Percentiles rank a stretch among this genome's conserved stretches.
phyloP scores from a whole-genome alignment of 2,113 vertebrate genomes.

The Alethe diademata region DNA sequence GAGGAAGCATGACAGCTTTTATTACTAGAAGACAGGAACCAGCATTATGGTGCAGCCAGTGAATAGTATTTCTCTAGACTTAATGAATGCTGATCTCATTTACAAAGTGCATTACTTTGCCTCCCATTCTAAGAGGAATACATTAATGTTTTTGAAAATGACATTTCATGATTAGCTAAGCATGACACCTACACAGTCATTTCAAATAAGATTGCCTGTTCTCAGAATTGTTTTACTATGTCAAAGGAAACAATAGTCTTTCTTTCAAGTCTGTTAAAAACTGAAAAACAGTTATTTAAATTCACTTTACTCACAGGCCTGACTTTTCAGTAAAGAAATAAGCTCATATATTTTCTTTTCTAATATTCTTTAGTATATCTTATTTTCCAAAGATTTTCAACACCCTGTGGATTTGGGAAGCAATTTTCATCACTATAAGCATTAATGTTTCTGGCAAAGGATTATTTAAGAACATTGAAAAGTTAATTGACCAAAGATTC shows the following conservation, averaged over 20 bases:
- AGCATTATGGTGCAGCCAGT: background rate
- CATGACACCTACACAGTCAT: constrained; percentile 31
- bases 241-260: constrained; percentile 39
- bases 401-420: background rate
- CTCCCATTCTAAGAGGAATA: constrained; percentile 23
- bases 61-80: constrained; percentile 19
- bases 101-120: constrained; percentile 30
- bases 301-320: constrained; percentile 11
- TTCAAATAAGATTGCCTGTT: constrained; percentile 52
- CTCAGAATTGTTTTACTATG: constrained; percentile 47
- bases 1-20: constrained; percentile 19
- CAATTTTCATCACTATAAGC: background rate
- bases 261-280: constrained; percentile 10
- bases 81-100: constrained; percentile 43
- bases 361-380: background rate
- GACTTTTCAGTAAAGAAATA: constrained; percentile 8
- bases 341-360: background rate
- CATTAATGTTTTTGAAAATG: constrained; percentile 52
- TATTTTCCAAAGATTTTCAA: constrained; percentile 25
- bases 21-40: background rate
- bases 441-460: background rate
- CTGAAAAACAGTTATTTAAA: constrained; percentile 44
- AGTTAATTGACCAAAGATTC: background rate
- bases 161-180: constrained; percentile 67
- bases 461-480: background rate